Conservation (phyloP, 2,113 vertebrate species). For the Tympanuchus pallidicinctus region DNA sequence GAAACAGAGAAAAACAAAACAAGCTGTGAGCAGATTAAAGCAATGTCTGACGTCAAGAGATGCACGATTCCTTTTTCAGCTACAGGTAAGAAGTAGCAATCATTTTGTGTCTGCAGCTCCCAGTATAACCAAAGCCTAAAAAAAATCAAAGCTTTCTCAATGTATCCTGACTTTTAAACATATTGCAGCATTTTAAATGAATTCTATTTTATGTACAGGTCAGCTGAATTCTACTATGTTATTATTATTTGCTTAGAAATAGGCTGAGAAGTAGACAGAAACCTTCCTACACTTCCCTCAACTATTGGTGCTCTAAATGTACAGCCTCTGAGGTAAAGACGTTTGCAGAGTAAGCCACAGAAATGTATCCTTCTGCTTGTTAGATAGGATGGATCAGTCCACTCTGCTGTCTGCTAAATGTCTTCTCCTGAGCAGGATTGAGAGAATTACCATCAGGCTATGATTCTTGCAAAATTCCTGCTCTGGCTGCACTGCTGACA, state of each 20-base stretch:
- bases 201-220: background rate
- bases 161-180: background rate
- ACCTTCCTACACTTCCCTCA: background rate
- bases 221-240: background rate
- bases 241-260: background rate
- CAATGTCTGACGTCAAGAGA: conserved; percentile 7
- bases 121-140: background rate
- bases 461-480: background rate
- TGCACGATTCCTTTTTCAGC: background rate
- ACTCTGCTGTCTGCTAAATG: background rate
- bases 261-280: background rate
- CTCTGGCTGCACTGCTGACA: background rate
- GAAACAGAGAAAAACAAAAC: conserved; percentile 61
- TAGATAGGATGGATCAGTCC: background rate
- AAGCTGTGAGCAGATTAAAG: conserved; percentile 51
- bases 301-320: background rate
- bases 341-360: background rate
- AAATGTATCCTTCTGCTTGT: background rate
- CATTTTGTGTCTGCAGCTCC: background rate
- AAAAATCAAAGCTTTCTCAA: background rate
- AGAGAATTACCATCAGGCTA: background rate
- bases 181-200: background rate
- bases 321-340: background rate
- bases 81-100: background rate
- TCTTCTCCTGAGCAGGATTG: background rate